A percentile compares a stretch with the other conserved stretches of the same genome.
These are phyloP conservation scores for Artemia sp. DNA, from an alignment of 2,888 invertebrate genomes.

Conservation along the genomic window DNA sequence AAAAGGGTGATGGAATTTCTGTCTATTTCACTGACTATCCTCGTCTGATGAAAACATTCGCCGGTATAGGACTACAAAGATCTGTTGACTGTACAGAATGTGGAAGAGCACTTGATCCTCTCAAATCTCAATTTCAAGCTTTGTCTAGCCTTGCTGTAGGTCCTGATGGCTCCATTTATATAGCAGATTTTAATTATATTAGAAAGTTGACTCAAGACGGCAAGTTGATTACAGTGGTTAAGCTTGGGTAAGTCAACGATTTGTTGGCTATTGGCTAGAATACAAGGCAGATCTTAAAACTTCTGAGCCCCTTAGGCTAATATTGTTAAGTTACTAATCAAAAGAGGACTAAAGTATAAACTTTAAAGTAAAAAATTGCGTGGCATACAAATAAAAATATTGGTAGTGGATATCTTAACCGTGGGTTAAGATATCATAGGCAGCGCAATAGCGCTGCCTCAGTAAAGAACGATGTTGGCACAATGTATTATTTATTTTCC, in stretches of 20 bases:
- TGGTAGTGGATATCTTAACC: too few species aligned
- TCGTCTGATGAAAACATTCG: slow-evolving; percentile 57
- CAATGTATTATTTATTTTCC: too few species aligned
- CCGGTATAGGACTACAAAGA: slow-evolving; percentile 79
- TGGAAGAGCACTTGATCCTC: slow-evolving; percentile 58
- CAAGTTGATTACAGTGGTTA: slow-evolving; percentile 68
- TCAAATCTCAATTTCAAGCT: slow-evolving; percentile 67
- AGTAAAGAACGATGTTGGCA: too few species aligned
- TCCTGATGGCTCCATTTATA: slow-evolving; percentile 88
- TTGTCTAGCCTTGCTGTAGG: slow-evolving; percentile 88
- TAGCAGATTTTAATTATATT: slow-evolving; percentile 90
- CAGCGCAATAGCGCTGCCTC: too few species aligned
- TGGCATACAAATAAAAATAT: too few species aligned
- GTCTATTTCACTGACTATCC: slow-evolving; percentile 84
- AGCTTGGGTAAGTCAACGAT: slow-evolving; percentile 46
- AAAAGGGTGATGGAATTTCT: slow-evolving; percentile 91
- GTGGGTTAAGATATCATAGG: too few species aligned
- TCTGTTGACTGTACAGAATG: slow-evolving; percentile 68
- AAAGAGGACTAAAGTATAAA: too few species aligned
- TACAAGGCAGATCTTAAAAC: too few species aligned
- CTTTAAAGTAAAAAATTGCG: too few species aligned
- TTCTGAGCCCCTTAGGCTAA: too few species aligned
- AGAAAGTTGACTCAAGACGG: slow-evolving; percentile 77
- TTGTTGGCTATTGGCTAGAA: too few species aligned
- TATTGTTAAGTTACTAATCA: too few species aligned